Conservation (phyloP, 2,113 vertebrate genomes). For the Lichenostomus cassidix region DNA sequence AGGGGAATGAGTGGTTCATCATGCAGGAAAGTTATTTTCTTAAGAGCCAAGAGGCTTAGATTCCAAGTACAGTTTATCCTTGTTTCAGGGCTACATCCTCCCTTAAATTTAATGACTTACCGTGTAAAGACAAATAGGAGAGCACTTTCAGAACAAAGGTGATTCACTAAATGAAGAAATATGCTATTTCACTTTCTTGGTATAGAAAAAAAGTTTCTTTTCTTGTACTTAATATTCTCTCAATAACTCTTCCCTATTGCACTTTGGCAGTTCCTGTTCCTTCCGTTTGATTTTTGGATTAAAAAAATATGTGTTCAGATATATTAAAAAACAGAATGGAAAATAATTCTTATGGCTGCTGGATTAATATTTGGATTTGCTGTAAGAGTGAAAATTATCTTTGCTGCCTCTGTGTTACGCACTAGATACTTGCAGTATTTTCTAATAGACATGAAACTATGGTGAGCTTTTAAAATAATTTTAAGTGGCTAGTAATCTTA, state of each 20-base stretch:
- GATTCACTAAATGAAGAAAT: constrained; percentile 55
- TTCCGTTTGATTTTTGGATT: not conserved
- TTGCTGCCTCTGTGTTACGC: not conserved
- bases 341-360: not conserved
- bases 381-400: not conserved
- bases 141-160: constrained; percentile 32
- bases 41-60: constrained; percentile 16
- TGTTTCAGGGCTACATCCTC: constrained; percentile 53
- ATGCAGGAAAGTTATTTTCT: not conserved
- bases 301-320: not conserved
- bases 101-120: constrained; percentile 59
- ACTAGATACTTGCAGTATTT: not conserved
- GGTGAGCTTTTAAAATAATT: not conserved
- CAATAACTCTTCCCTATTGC: not conserved
- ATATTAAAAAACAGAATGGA: not conserved
- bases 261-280: not conserved
- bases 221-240: not conserved
- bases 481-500: not conserved
- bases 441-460: not conserved
- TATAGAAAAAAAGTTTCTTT: not conserved
- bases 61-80: constrained; percentile 58
- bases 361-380: not conserved
- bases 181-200: not conserved
- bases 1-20: not conserved
- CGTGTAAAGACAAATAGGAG: not conserved